Evolutionary conservation across 2,797 vertebrate genomes (phyloP), one percentile per base, ranked within the genome.

Genomic region (Leptoclinus maculatus): DNA sequence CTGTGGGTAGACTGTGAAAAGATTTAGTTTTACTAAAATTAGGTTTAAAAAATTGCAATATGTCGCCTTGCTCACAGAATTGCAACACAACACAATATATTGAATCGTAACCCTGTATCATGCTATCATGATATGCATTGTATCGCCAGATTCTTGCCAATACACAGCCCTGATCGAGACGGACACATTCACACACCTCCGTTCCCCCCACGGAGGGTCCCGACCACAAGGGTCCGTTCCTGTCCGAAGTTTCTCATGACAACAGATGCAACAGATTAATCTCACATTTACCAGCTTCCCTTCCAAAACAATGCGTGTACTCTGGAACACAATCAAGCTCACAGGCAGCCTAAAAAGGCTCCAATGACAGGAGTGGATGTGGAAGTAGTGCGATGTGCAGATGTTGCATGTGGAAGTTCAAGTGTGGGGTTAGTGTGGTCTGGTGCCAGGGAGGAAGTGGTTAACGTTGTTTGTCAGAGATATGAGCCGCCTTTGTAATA

Each of bases 201-300:
- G 29, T 69, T 79, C 25, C 43, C 43, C 69, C 59, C 63, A 45
- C 12, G 25, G 62, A 66, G 53, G 25, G 60, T 78, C 67, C 67
- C 79, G 65, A 78, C 70, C 76, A 76, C n/a, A 5, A 77, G 76
- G 79, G 70, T 39, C 57, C 14, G 34, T 76, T 90, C 54, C 70
- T 74, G 72, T 80, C 82, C 74, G 83, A 59, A 86, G 39, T 72
- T 88, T 90, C 86, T 88, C 81, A 89, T 88, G 88, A 83, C 77
- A 87, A 90, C 85, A 92, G 83, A 90, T 86, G 82, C 74, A 80
- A 79, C 36, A 58, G 64, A 86, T 88, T 86, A 91, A 90, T 92
- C 85, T 88, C 66, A 76, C 74, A 60, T 87, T 93, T 89, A 80
- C 83, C 82, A 84, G 75, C 75, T 93, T 88, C 82, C 83, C 82